A percentile compares a stretch with the other conserved stretches of the same genome.
phyloP scores from a whole-genome alignment of 2,113 vertebrate species.

The Triplophysa siluroides region DNA sequence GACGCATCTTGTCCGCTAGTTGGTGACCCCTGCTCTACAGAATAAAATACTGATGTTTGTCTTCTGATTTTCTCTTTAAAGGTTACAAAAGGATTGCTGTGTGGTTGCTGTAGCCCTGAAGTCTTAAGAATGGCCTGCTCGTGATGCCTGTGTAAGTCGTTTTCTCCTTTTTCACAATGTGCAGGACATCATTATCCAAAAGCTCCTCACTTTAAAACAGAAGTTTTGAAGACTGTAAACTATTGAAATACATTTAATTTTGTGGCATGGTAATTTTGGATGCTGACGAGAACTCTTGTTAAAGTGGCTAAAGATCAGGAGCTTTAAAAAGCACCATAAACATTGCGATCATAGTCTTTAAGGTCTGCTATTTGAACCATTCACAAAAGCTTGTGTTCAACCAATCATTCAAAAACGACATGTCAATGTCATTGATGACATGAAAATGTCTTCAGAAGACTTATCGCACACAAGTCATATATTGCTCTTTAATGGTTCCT shows the following conservation, averaged over 20 bases:
- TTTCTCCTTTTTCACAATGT: constrained; percentile 32
- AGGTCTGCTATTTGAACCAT: too few relatives aligned
- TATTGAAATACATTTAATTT: neutral
- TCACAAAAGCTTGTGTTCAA: too few relatives aligned
- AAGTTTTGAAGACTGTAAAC: too few relatives aligned
- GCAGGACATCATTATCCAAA: neutral
- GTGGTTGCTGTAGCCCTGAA: constrained; percentile 55
- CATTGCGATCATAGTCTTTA: too few relatives aligned
- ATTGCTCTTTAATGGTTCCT: too few relatives aligned
- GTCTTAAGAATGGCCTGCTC: constrained; percentile 57
- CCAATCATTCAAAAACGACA: too few relatives aligned
- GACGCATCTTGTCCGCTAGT: too few relatives aligned
- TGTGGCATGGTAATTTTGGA: neutral
- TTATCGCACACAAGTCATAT: too few relatives aligned
- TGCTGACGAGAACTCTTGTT: neutral
- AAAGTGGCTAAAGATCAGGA: neutral
- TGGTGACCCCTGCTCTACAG: constrained; percentile 8
- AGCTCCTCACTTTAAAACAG: neutral
- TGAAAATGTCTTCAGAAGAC: too few relatives aligned
- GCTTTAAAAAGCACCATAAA: too few relatives aligned
- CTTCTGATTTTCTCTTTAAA: constrained; percentile 51
- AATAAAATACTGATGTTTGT: constrained; percentile 48
- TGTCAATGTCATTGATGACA: too few relatives aligned
- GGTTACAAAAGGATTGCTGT: constrained; percentile 67
- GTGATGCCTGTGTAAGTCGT: constrained; percentile 76